Evolutionary conservation across 1,140 invertebrate genomes (phyloP), one percentile per base, ranked within the genome.

Genomic region (Drosophila littoralis): DNA sequence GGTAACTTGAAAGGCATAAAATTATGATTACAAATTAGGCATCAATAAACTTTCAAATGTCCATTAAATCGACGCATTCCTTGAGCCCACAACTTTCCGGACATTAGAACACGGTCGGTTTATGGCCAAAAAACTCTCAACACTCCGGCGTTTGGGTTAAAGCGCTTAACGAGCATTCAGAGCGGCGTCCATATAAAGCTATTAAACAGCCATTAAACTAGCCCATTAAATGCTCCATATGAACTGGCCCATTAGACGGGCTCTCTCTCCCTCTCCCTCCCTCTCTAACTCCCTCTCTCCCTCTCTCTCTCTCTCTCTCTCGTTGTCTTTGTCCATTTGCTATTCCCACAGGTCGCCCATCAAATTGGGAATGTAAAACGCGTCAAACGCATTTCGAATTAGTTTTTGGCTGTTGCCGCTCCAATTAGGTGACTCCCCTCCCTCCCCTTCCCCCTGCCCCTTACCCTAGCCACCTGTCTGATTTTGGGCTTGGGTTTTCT

Each of bases 311-410:
- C 8, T 10, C 36, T 10, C 9, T 38, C 9, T 10, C 4, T 28
- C 22, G 4, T 28, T 3, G 8, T 9, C 36, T 38, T 7, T 22
- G n/a, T 60, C 45, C 28, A 2, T 9, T 28, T 60, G 17, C 33
- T 51, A 65, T 65, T 54, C 65, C 64, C 80, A 81, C 64, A 48
- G 57, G 51, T 55, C 79, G 28, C 22, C 35, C 3, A 58, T 71
- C 42, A 51, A 50, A 48, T n/a, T 54, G 63, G 75, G 61, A 71
- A 81, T 85, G 68, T 79, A 58, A 78, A 77, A 78, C 77, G 79
- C 81, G 83, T 77, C 77, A 81, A 85, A 84, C 75, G 77, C 74
- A 81, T 75, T 75, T 81, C 63, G 45, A 81, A 78, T 81, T 67
- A 59, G 66, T 60, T 55, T 78, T 54, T 28, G 22, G 52, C 13